Evolutionary conservation across 92 coral and sea anemone genomes (phyloP), one percentile per base, ranked within the genome.

Genomic region (Zoanthus sansibaricus): DNA sequence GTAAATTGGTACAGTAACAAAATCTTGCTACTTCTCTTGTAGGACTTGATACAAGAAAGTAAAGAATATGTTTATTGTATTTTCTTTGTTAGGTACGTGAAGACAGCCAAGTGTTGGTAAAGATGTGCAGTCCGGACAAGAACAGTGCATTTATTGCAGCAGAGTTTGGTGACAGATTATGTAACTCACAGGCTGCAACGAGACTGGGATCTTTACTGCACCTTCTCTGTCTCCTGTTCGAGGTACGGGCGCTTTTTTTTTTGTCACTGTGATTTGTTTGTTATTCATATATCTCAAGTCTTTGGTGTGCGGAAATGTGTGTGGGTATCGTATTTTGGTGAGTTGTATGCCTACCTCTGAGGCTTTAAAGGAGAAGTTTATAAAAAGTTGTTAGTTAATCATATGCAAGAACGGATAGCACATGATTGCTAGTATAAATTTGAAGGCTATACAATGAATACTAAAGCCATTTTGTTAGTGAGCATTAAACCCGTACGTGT

Each of bases 121-220:
- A 73, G 16, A 69, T 87, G 8, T 93, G 96, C 86, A 83, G 91
- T 54, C 92, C 89, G 7, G 94, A 93, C 32, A 93, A 72, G 86
- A 83, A 83, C 80, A 89, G 86, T 64, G 89, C 86, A 59, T 90
- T 87, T 46, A 90, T 82, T 61, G 90, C 91, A 44, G 94, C 82
- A 30, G 97, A 90, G 72, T 83, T 85, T 82, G 82, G 82, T 44
- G 87, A 90, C 10, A 94, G 86, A 92, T 87, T 94, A 87, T 91
- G 95, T 49, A 82, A 45, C 61, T 87, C 90, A 83, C 85, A 94
- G 37, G 90, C 96, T 86, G 94, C 99, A 16, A 85, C 87, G 12
- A 87, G 95, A 17, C 86, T 97, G 82, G 92, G 95, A 1, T 97
- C 99, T 17, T 92, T 97, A 54, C 91, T 97, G 1, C 99, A 97